These are phyloP conservation scores for Drosophila truncata DNA, from an alignment of 1,140 invertebrate genomes.

Conservation along the genomic window DNA sequence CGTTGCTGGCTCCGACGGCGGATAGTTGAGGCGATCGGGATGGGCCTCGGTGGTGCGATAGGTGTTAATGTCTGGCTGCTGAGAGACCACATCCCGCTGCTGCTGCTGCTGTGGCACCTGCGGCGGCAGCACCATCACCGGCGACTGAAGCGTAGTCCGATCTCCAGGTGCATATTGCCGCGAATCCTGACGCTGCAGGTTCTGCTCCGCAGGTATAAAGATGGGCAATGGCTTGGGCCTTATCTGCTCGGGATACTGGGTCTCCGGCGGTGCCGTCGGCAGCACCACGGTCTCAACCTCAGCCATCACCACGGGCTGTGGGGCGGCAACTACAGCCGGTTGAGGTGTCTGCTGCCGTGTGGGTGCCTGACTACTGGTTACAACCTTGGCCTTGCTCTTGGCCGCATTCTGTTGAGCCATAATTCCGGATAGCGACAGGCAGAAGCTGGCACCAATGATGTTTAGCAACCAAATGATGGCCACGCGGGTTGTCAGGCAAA, in stretches of 20 bases:
- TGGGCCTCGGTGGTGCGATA: slow-evolving; percentile 77
- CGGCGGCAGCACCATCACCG: slow-evolving; percentile 61
- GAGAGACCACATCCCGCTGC: slow-evolving; percentile 32
- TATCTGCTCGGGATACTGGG: slow-evolving; percentile 61
- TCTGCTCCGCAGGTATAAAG: slow-evolving; percentile 56
- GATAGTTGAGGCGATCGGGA: slow-evolving; percentile 80
- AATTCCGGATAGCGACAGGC: slow-evolving; percentile 67
- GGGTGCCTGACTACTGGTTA: slow-evolving; percentile 22
- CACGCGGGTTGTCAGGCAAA: slow-evolving; percentile 62
- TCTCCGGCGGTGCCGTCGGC: slow-evolving; percentile 28
- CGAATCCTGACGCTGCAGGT: slow-evolving; percentile 47
- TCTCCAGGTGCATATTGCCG: slow-evolving; percentile 43
- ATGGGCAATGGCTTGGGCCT: slow-evolving; percentile 64
- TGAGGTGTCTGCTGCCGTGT: slow-evolving; percentile 48
- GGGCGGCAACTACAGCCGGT: slow-evolving; percentile 11
- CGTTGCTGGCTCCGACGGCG: slow-evolving; percentile 38
- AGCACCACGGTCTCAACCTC: slow-evolving; percentile 12
- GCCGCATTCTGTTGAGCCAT: slow-evolving; percentile 51
- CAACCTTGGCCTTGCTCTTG: neutral
- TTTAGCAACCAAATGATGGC: slow-evolving; percentile 76
- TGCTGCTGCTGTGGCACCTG: slow-evolving; percentile 37
- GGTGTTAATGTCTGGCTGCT: slow-evolving; percentile 56
- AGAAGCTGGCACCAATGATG: slow-evolving; percentile 71
- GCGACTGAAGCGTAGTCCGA: slow-evolving; percentile 65
- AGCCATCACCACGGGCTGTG: slow-evolving; percentile 21